Evolutionary conservation across 2,113 vertebrate species (phyloP).

Genomic region (Nettapus auritus): DNA sequence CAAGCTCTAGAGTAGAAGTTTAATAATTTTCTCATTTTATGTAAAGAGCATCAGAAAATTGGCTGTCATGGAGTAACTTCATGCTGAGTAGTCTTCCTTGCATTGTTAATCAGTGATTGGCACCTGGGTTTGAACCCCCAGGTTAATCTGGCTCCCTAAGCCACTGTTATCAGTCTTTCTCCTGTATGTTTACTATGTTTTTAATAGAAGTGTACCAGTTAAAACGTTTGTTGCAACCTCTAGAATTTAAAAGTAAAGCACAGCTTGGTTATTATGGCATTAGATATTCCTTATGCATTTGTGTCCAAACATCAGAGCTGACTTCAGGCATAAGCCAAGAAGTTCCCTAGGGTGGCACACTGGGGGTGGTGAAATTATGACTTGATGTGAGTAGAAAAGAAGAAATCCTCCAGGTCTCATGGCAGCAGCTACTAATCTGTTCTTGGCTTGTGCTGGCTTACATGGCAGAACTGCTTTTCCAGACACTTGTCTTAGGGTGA

Average conservation of each 20-base stretch:
- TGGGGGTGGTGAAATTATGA: neutral
- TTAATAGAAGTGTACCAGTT: neutral
- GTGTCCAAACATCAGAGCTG: neutral
- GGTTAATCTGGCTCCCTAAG: conserved; percentile 2
- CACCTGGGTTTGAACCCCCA: neutral
- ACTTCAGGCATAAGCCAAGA: neutral
- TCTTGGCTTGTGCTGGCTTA: neutral
- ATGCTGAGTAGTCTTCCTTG: neutral
- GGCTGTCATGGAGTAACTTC: neutral
- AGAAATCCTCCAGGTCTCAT: neutral
- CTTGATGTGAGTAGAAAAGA: neutral
- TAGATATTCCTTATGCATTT: neutral
- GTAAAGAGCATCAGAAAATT: neutral
- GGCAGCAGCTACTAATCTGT: neutral
- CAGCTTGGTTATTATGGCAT: neutral
- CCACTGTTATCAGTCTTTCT: neutral
- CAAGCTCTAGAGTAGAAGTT: neutral
- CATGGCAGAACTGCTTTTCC: neutral
- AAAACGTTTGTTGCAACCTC: neutral
- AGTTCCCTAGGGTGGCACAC: neutral
- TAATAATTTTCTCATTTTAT: neutral
- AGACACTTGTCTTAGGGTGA: neutral
- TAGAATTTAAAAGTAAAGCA: neutral
- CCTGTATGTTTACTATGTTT: neutral
- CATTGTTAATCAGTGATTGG: conserved; percentile 8